phyloP scores from a whole-genome alignment of 2,797 vertebrate species.

The Clarias laeviceps region DNA sequence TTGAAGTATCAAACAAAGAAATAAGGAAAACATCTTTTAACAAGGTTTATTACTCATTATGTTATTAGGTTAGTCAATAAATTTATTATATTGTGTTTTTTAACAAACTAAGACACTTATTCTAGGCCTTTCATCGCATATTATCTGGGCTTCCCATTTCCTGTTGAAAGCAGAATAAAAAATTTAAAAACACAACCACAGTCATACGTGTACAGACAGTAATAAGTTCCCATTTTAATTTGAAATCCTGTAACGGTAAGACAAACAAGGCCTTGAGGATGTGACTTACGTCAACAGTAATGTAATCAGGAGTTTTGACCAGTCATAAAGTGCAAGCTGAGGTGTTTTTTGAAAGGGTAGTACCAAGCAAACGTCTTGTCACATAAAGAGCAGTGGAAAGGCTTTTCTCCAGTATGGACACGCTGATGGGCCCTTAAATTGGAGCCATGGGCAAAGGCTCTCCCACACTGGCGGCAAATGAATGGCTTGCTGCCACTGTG shows the following conservation, averaged over 20 bases:
- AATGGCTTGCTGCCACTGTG: constrained; percentile 55
- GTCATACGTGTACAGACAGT: background rate
- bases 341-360: constrained; percentile 44
- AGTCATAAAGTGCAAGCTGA: constrained; percentile 32
- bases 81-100: background rate
- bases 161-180: background rate
- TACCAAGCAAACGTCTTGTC: constrained; percentile 51
- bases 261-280: background rate
- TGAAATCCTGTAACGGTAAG: background rate
- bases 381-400: constrained; percentile 50
- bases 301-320: background rate
- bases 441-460: constrained; percentile 49
- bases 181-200: background rate
- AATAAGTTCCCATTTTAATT: background rate
- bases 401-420: constrained; percentile 55
- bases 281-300: too few species aligned
- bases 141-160: background rate
- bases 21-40: background rate
- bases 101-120: background rate
- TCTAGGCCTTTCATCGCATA: background rate
- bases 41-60: background rate
- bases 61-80: background rate
- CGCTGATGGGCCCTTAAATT: constrained; percentile 54
- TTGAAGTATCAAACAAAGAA: background rate
- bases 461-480: constrained; percentile 45